A percentile compares a stretch with the other conserved stretches of the same genome.
These are phyloP conservation scores for Arion vulgaris DNA, from an alignment of 1,140 invertebrate genomes.

Conservation along the genomic window DNA sequence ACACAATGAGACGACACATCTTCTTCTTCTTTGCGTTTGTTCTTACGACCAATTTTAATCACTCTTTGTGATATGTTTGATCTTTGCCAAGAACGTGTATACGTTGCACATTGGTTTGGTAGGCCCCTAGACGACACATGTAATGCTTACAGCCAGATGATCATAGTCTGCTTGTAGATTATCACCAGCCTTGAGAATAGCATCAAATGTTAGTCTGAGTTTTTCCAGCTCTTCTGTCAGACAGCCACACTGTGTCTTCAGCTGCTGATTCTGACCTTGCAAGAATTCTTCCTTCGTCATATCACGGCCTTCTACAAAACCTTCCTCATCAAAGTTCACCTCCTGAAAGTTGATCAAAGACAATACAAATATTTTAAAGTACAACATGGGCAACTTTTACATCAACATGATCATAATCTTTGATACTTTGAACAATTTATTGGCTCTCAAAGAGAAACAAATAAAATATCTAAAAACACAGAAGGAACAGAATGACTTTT, in stretches of 20 bases:
- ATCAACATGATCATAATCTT: neutral
- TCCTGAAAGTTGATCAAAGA: slow-evolving; percentile 18
- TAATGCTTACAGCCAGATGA: slow-evolving; percentile 54
- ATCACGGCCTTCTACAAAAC: slow-evolving; percentile 46
- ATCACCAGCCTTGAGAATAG: slow-evolving; percentile 64
- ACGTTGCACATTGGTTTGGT: too few species aligned
- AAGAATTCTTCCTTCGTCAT: slow-evolving; percentile 47
- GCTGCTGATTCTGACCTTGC: slow-evolving; percentile 46
- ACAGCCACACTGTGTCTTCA: slow-evolving; percentile 42
- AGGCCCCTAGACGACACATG: too few species aligned
- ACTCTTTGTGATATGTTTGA: too few species aligned
- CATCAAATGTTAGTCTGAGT: slow-evolving; percentile 59
- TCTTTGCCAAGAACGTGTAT: too few species aligned
- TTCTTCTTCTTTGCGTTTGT: too few species aligned
- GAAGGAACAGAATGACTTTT: too few species aligned
- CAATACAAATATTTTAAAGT: neutral
- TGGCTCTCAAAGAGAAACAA: too few species aligned
- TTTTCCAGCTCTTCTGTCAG: slow-evolving; percentile 57
- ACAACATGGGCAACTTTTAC: neutral
- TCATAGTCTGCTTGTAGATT: slow-evolving; percentile 67
- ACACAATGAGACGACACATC: too few species aligned
- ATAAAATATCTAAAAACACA: too few species aligned
- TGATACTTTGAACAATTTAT: neutral
- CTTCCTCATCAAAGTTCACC: slow-evolving; percentile 44
- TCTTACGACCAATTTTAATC: too few species aligned